Evolutionary conservation across 2,888 invertebrate genomes (phyloP).

Genomic region (Odontocolon sp.): DNA sequence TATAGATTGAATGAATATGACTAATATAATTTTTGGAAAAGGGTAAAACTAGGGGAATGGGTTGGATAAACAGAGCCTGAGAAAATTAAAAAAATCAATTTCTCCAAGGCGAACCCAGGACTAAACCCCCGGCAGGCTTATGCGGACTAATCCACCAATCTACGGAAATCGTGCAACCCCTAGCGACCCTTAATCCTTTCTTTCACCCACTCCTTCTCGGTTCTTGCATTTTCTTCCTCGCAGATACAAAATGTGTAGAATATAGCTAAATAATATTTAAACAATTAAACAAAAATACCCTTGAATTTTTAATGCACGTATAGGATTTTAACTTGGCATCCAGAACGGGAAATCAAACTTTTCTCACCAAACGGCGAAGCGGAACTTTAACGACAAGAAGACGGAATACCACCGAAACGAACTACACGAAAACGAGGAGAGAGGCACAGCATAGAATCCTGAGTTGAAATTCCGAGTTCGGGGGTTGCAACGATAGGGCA

Average conservation of each 20-base stretch:
- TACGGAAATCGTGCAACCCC: slow-evolving; percentile 46
- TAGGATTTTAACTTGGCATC: not conserved
- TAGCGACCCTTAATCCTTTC: slow-evolving; percentile 44
- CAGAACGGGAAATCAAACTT: not conserved
- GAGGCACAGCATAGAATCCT: slow-evolving; percentile 19
- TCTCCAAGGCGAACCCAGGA: slow-evolving; percentile 22
- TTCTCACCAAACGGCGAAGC: slow-evolving; percentile 10
- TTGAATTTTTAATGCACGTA: not conserved
- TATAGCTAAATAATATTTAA: not conserved
- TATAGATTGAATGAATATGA: too few species aligned
- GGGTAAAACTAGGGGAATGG: too few species aligned
- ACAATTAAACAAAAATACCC: not conserved
- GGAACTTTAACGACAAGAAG: slow-evolving; percentile 14
- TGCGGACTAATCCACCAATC: slow-evolving; percentile 54
- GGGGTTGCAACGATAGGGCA: slow-evolving; percentile 31
- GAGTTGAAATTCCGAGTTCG: slow-evolving; percentile 53
- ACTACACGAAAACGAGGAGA: slow-evolving; percentile 22
- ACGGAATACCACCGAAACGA: slow-evolving; percentile 29
- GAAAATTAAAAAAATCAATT: slow-evolving; percentile 38
- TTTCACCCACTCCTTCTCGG: slow-evolving; percentile 32
- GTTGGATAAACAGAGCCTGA: not conserved
- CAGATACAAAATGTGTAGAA: slow-evolving; percentile 1
- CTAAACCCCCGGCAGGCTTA: slow-evolving; percentile 43
- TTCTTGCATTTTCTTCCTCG: slow-evolving; percentile 10
- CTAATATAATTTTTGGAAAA: too few species aligned